These are phyloP conservation scores for Leptogaster cylindrica DNA, from an alignment of 2,888 invertebrate species.

Conservation along the genomic window DNA sequence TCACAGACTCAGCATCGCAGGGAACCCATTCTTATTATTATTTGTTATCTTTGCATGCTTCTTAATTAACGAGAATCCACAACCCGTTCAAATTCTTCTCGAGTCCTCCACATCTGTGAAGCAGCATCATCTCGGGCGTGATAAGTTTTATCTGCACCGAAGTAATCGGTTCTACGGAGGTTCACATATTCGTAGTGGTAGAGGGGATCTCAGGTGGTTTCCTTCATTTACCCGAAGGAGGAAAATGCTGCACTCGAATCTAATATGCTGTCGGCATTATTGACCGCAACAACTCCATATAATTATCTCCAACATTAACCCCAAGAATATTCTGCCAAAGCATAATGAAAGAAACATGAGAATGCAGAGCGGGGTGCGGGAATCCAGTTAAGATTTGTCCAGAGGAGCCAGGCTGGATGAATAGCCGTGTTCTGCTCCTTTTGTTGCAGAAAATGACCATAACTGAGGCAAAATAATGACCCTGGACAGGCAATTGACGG, in stretches of 20 bases:
- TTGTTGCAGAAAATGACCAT: constrained; percentile 37
- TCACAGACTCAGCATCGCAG: too few species aligned
- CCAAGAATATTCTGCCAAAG: constrained; percentile 10
- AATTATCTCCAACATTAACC: constrained; percentile 27
- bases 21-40: background rate
- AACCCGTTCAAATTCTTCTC: background rate
- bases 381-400: background rate
- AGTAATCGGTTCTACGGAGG: constrained; percentile 5
- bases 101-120: background rate
- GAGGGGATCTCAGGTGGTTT: constrained; percentile 1
- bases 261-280: constrained; percentile 42
- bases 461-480: constrained; percentile 37
- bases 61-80: constrained; percentile 6
- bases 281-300: constrained; percentile 37
- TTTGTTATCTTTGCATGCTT: background rate
- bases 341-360: background rate
- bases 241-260: constrained; percentile 14
- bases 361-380: background rate
- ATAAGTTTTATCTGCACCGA: constrained; percentile 14
- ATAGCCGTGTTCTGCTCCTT: constrained; percentile 16
- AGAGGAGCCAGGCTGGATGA: background rate
- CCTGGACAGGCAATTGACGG: constrained; percentile 1
- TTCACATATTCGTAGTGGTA: constrained; percentile 18
- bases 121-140: constrained; percentile 21
- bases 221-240: background rate